Percentiles rank a stretch among this genome's conserved stretches.
Conservation (phyloP, 2,888 invertebrate species). For the Imbricaverruca yamaguchii region DNA sequence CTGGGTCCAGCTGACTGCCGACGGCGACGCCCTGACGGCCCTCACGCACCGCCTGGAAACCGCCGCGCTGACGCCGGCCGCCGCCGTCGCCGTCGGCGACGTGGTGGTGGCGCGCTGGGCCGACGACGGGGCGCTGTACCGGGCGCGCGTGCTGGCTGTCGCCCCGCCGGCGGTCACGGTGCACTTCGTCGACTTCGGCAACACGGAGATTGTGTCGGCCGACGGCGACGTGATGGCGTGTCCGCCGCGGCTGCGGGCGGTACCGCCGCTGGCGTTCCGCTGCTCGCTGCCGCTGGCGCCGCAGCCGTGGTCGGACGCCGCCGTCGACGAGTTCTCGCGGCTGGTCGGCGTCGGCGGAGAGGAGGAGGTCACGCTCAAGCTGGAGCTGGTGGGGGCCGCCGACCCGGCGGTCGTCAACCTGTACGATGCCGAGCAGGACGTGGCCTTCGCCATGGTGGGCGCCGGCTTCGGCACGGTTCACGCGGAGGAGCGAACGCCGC, state of each 20-base stretch:
- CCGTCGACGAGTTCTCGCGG: background rate
- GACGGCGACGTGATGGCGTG: background rate
- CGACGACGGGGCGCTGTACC: background rate
- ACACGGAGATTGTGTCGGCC: background rate
- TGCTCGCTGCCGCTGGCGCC: slow-evolving; percentile 8
- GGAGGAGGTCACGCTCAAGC: background rate
- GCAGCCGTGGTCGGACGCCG: background rate
- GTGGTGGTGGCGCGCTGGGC: background rate
- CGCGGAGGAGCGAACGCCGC: background rate
- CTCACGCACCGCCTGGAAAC: background rate
- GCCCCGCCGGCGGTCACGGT: background rate
- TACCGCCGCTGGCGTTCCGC: background rate
- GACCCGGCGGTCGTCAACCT: slow-evolving; percentile 11
- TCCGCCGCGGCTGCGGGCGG: background rate
- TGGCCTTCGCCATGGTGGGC: slow-evolving; percentile 21
- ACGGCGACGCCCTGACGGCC: background rate
- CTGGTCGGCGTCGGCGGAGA: background rate
- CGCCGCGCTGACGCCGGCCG: background rate
- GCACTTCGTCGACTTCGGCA: background rate
- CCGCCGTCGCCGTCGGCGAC: background rate
- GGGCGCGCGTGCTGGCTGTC: background rate
- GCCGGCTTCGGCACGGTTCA: slow-evolving; percentile 18
- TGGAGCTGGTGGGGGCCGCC: background rate
- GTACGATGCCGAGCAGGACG: background rate
- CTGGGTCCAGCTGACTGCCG: background rate